Conservation (phyloP, 2,797 vertebrate species). For the Macroramphosus scolopax region DNA sequence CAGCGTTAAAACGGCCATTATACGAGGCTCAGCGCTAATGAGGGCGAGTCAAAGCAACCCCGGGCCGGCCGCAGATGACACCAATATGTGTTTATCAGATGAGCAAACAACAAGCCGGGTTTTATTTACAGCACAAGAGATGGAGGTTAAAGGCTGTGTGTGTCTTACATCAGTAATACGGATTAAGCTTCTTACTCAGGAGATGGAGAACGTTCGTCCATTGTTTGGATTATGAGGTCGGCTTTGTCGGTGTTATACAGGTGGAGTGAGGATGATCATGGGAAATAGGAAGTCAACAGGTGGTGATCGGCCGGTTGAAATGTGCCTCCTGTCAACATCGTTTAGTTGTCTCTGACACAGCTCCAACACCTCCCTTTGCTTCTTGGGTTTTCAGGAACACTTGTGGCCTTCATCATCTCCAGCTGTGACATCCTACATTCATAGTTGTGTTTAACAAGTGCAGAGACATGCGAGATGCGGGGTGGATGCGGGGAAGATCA, state of each 20-base stretch:
- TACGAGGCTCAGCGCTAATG: constrained; percentile 47
- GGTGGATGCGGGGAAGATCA: constrained; percentile 44
- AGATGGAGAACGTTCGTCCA: constrained; percentile 27
- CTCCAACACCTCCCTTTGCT: constrained; percentile 32
- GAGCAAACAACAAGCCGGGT: constrained; percentile 49
- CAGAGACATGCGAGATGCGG: not conserved
- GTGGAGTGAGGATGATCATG: no score
- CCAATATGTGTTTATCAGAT: constrained; percentile 64
- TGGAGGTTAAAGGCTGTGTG: constrained; percentile 37
- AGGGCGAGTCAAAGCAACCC: constrained; percentile 41
- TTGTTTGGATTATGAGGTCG: no score
- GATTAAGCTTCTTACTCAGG: constrained; percentile 41
- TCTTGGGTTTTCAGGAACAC: constrained; percentile 55
- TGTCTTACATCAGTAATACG: constrained; percentile 36
- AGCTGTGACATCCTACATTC: constrained; percentile 65
- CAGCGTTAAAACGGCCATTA: constrained; percentile 33
- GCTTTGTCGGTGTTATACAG: constrained; percentile 17
- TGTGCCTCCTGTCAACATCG: no score
- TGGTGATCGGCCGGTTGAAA: no score
- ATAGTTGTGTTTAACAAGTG: no score
- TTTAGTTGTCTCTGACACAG: no score
- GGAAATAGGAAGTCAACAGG: no score
- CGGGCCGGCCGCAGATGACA: constrained; percentile 54
- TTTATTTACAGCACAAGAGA: constrained; percentile 41
- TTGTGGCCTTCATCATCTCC: constrained; percentile 60